Evolutionary conservation across 2,797 vertebrate species (phyloP).

Genomic region (Acanthurus lineatus): DNA sequence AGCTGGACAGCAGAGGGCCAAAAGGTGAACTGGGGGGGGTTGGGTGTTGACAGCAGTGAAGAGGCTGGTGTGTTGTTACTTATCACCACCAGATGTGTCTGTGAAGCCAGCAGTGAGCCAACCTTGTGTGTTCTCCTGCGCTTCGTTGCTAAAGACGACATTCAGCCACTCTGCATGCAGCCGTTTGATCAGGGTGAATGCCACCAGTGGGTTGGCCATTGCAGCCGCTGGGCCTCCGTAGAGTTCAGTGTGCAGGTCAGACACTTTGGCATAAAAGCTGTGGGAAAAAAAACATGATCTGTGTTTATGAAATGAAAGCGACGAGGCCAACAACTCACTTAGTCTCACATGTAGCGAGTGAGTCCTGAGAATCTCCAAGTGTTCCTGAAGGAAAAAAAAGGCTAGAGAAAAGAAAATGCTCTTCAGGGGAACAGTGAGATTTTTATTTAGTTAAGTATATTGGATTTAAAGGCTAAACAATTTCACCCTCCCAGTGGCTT

Average conservation of each 20-base stretch:
- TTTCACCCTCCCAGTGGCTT: no score
- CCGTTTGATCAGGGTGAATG: constrained; percentile 94
- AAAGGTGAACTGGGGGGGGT: constrained; percentile 46
- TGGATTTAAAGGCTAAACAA: no score
- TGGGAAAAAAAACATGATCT: constrained; percentile 32
- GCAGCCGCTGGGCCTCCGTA: constrained; percentile 77
- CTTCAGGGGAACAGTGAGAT: background rate
- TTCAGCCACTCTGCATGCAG: constrained; percentile 93
- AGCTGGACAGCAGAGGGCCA: constrained; percentile 77
- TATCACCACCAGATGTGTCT: constrained; percentile 58
- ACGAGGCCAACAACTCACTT: background rate
- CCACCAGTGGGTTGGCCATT: constrained; percentile 90
- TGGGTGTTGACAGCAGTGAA: constrained; percentile 40
- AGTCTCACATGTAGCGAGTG: background rate
- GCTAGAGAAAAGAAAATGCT: background rate
- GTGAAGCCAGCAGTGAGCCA: constrained; percentile 25
- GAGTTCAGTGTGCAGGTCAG: constrained; percentile 82
- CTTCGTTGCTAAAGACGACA: constrained; percentile 88
- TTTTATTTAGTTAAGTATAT: background rate
- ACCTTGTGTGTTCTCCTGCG: constrained; percentile 89
- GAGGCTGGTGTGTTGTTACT: background rate
- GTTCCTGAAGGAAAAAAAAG: background rate
- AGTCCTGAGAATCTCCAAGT: background rate
- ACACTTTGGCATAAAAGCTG: constrained; percentile 93
- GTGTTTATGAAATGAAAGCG: background rate